These are phyloP conservation scores for Drosophila phalerata DNA, from an alignment of 2,888 invertebrate species.

Conservation along the genomic window DNA sequence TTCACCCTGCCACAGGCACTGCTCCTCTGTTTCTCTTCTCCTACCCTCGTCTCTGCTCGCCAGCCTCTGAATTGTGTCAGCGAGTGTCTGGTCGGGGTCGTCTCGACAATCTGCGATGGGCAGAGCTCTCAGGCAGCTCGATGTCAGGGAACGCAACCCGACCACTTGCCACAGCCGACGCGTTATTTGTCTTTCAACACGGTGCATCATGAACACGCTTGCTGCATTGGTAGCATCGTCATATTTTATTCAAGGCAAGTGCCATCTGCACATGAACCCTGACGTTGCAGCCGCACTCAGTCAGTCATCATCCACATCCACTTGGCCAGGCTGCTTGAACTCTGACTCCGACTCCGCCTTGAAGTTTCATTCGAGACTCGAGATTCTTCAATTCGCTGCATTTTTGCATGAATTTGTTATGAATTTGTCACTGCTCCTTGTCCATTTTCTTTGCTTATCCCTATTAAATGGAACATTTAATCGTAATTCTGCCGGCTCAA, in stretches of 20 bases:
- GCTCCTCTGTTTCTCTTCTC: not conserved
- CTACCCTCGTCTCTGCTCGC: not conserved
- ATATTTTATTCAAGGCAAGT: slow-evolving; percentile 78
- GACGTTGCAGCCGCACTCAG: slow-evolving; percentile 46
- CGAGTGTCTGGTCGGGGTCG: slow-evolving; percentile 44
- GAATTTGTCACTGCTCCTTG: slow-evolving; percentile 17
- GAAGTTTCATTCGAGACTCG: slow-evolving; percentile 8
- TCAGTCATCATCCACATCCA: slow-evolving; percentile 64
- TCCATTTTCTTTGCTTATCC: slow-evolving; percentile 20
- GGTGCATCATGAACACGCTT: slow-evolving; percentile 60
- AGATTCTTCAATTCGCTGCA: slow-evolving; percentile 1
- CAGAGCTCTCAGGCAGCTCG: slow-evolving; percentile 8
- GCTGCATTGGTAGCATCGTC: slow-evolving; percentile 44
- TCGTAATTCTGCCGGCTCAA: slow-evolving; percentile 31
- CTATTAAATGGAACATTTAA: slow-evolving; percentile 52
- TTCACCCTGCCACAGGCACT: slow-evolving; percentile 27
- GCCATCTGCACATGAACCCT: slow-evolving; percentile 71
- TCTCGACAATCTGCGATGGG: slow-evolving; percentile 56
- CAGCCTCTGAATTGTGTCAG: slow-evolving; percentile 68
- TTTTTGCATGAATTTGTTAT: slow-evolving; percentile 30
- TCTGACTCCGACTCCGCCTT: slow-evolving; percentile 34
- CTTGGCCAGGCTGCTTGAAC: slow-evolving; percentile 66
- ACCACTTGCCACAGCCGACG: slow-evolving; percentile 50
- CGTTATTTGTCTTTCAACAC: slow-evolving; percentile 80
- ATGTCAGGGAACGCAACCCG: slow-evolving; percentile 13